Evolutionary conservation across 2,113 vertebrate species (phyloP), one percentile per base, ranked within the genome.

Genomic region (Phalacrocorax carbo): DNA sequence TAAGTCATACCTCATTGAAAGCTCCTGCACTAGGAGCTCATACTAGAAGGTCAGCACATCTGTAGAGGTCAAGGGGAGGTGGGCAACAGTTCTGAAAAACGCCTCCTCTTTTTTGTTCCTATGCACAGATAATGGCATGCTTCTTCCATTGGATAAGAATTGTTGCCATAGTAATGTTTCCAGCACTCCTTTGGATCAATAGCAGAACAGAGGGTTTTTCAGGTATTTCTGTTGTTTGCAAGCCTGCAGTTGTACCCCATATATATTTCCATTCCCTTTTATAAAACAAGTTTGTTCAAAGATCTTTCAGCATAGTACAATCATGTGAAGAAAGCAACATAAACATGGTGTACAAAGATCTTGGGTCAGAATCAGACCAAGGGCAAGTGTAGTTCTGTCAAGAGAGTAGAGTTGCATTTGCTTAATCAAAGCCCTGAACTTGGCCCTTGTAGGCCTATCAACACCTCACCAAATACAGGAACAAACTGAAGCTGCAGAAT

Each of bases 111-210:
- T 82, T 96, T 97, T 93, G 93, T 87, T 96, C 91, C 91, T 94
- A 90, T 94, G 96, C 86, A 91, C 83, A 86, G 90, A 96, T 93
- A 98, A 96, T 96, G 76, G 66, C 91, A 88, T 91, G 79, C 91
- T 96, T 95, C 95, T 93, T 86, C 94, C 82, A 95, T 95, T 55
- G 88, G 95, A 88, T 93, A 96, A 91, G 92, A 93, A 94, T 94
- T 97, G 97, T 98, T 98, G 97, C 97, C 97, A 98, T 98, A 98
- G 97, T 94, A 97, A 98, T 98, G 86, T 94, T 97, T 97, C 90
- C 88, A 97, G 96, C 91, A 93, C 83, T 97, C 60, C 92, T 94
- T 86, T 96, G 92, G 96, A 97, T 98, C 98, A 97, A 97, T 98
- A 98, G 85, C 92, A 96, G 86, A 97, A 94, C 83, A 96, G 75